A percentile compares a stretch with the other conserved stretches of the same genome.
phyloP scores from a whole-genome alignment of 1,140 invertebrate genomes.

The Cotesia chilonis region DNA sequence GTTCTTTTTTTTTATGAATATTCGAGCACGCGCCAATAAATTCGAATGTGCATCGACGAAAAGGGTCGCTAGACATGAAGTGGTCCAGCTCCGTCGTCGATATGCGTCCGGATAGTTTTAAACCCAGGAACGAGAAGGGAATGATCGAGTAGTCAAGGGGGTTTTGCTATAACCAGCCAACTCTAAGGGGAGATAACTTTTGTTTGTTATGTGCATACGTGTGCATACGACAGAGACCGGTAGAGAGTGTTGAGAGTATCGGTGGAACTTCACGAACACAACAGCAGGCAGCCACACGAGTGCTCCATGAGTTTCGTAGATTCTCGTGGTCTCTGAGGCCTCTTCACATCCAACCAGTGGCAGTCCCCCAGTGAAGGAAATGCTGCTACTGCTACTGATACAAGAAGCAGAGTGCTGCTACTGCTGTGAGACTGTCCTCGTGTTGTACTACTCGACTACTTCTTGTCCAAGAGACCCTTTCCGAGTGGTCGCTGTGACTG shows the following conservation, averaged over 20 bases:
- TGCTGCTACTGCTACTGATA: background rate
- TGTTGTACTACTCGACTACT: conserved; percentile 42
- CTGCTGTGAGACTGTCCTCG: conserved; percentile 19
- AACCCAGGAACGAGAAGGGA: conserved; percentile 7
- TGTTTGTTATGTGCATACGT: conserved; percentile 2
- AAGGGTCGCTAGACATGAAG: conserved; percentile 61
- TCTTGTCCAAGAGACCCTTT: conserved; percentile 44
- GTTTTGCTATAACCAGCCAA: conserved; percentile 27
- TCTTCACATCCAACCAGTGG: too few relatives aligned
- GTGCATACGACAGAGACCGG: conserved; percentile 25
- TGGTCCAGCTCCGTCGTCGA: conserved; percentile 55
- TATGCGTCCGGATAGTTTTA: conserved; percentile 35
- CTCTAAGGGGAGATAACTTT: conserved; percentile 14
- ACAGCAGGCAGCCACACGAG: conserved; percentile 13
- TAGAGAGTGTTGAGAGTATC: background rate
- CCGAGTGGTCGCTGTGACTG: conserved; percentile 32
- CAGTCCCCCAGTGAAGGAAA: too few relatives aligned
- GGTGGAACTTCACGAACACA: conserved; percentile 22
- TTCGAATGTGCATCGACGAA: conserved; percentile 61
- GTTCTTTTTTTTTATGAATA: conserved; percentile 57
- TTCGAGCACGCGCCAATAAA: conserved; percentile 65
- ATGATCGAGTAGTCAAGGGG: conserved; percentile 21
- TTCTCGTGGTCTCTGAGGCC: too few relatives aligned
- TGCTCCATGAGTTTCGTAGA: background rate
- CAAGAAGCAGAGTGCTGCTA: background rate